These are phyloP conservation scores for Megastigmus dorsalis DNA, from an alignment of 2,888 invertebrate genomes.

Conservation along the genomic window DNA sequence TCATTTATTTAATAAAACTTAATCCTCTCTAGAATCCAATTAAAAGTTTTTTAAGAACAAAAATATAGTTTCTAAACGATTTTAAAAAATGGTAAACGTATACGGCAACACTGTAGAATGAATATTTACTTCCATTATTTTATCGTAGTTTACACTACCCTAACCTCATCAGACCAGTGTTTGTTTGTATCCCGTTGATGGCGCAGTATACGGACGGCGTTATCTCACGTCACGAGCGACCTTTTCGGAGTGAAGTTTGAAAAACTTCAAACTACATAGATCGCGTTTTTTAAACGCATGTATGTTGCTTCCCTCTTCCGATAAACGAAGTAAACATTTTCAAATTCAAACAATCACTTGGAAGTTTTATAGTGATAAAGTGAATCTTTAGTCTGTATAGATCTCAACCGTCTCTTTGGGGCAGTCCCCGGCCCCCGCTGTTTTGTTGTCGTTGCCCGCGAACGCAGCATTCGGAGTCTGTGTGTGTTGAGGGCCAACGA, in stretches of 20 bases:
- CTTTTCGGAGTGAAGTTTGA: conserved; percentile 9
- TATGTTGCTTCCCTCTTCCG: background rate
- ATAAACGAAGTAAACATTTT: conserved; percentile 14
- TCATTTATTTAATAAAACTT: no score
- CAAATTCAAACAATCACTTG: conserved; percentile 5
- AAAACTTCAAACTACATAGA: conserved; percentile 40
- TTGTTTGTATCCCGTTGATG: conserved; percentile 5
- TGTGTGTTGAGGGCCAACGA: background rate
- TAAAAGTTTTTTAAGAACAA: no score
- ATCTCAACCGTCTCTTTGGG: background rate
- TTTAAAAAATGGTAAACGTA: no score
- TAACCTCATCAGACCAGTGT: no score
- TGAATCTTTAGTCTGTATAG: no score
- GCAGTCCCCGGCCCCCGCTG: background rate
- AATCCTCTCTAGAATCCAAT: no score
- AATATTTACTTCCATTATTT: no score
- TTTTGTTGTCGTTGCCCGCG: background rate
- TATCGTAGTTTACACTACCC: no score
- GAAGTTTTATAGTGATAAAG: background rate
- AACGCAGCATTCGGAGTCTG: background rate
- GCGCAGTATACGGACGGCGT: conserved; percentile 1
- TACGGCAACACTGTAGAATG: no score
- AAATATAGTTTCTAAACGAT: no score
- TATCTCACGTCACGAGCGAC: no score
- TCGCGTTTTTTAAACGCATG: background rate